Evolutionary conservation across 2,888 invertebrate species (phyloP), one percentile per base, ranked within the genome.

Genomic region (Fabriciana adippe): DNA sequence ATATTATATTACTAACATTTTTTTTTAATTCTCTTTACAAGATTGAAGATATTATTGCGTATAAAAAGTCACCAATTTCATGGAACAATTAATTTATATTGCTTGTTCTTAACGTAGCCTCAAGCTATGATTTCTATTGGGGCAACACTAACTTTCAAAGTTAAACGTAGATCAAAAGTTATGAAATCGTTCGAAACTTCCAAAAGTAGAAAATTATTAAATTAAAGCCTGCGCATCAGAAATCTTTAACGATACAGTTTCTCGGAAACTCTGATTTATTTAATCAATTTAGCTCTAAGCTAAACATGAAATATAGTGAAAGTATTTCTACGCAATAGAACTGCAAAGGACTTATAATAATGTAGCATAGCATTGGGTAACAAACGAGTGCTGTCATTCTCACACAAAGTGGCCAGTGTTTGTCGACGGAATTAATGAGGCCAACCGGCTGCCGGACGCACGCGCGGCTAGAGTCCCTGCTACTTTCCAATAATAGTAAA

Each of bases 361-460:
- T 67, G 66, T 69, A 67, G 64, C 71, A 67, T 68, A 71, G 67
- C 68, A 70, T 71, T 64, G 74, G 72, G 66, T 75, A 75, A 75
- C 73, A 74, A 75, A 75, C 73, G 75, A 75, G 73, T 74, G 68
- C 73, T 75, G 75, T 74, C 75, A 75, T 70, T 68, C 73, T 72
- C 75, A 75, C 74, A 75, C 74, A 75, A 69, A 63, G 73, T 67
- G 72, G 72, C 65, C 69, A 72, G 69, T 72, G 75, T 74, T 75
- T 70, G 73, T 65, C 70, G 72, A 67, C 72, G 68, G 69, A 73
- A 75, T 75, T 75, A 73, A 75, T 75, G 75, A 75, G 73, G 67
- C 59, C 70, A 64, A 63, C 68, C 71, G 63, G 70, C 69, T 71
- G 72, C 74, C 70, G 72, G 71, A 72, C 72, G 71, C 74, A 72